These are phyloP conservation scores for Heliconius charithonia DNA, from an alignment of 2,888 invertebrate genomes.

Conservation along the genomic window DNA sequence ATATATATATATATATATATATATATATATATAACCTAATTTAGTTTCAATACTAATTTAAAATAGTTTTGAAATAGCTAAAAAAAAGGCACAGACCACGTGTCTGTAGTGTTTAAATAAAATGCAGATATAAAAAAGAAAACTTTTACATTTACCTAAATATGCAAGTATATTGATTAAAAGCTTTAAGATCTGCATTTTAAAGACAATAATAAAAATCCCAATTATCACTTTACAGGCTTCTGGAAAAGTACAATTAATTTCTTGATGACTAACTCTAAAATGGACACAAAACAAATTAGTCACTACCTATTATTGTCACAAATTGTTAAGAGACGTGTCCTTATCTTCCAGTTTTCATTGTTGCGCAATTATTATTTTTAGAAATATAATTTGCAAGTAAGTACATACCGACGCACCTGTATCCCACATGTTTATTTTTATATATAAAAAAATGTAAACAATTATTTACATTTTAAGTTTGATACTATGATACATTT, in stretches of 20 bases:
- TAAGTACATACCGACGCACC: not conserved
- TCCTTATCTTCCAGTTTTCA: constrained; percentile 23
- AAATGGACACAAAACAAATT: constrained; percentile 42
- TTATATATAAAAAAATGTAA: not conserved
- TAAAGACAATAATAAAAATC: not conserved
- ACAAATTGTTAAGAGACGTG: constrained; percentile 23
- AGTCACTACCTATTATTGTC: constrained; percentile 40
- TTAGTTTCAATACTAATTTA: no score
- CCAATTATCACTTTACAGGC: constrained; percentile 17
- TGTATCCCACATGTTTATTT: not conserved
- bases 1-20: no score
- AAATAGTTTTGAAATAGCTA: no score
- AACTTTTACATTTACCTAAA: no score
- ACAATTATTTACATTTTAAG: no score
- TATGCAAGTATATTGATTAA: not conserved
- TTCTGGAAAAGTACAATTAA: constrained; percentile 46
- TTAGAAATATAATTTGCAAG: not conserved
- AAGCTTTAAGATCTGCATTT: not conserved
- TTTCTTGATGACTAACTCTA: constrained; percentile 41
- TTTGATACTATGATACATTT: no score
- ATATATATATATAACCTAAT: no score
- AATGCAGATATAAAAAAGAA: no score
- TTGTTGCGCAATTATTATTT: constrained; percentile 26
- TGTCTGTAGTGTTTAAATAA: no score
- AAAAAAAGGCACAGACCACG: no score